Evolutionary conservation across 35 echinoderm and acorn worm genomes (phyloP), one percentile per base, ranked within the genome.

Genomic region (Anneissia japonica): DNA sequence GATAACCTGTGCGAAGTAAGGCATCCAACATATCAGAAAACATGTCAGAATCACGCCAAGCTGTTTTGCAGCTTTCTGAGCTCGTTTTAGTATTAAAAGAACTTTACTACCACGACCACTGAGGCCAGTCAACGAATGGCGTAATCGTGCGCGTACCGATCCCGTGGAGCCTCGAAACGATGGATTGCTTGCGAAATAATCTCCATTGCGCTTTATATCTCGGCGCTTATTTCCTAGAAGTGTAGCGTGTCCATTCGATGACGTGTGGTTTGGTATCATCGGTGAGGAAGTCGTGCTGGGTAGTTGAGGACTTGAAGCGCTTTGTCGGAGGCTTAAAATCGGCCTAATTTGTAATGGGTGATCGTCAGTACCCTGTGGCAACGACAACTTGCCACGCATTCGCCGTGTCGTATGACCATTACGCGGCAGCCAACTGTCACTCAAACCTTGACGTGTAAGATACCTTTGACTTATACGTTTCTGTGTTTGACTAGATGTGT

Each of bases 1-100:
- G 31, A 99, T 74, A 74, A 99, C 86, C 72, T 94, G 96, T 23
- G 90, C 39, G 75, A 99, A 99, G 73, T 99, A 99, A 32, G 96
- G 96, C 26, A 92, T 91, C 96, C 96, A 99, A 81, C 96, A 99
- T 30, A 92, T 79, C 38, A 99, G 40, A 34, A 99, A 55, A 84
- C 96, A 99, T 0, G 89, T 74, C 34, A 99, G 77, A 30, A 93
- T 91, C 5, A 94, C 81, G 31, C 91, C 92, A 23, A 99, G 87
- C 80, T 99, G 96, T 34, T 91, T 94, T 31, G 92, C 96, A n/a
- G 96, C 96, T 87, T 99, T 99, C 74, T 93, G 92, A 72, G 94
- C 92, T 46, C 94, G 87, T 74, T 80, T 84, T 14, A 99, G 64
- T 5, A 91, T 64, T 37, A 89, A 89, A 35, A 93, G 82, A 9